Conservation (phyloP, 2,113 vertebrate species). For the Sterrhoptilus dennistouni region DNA sequence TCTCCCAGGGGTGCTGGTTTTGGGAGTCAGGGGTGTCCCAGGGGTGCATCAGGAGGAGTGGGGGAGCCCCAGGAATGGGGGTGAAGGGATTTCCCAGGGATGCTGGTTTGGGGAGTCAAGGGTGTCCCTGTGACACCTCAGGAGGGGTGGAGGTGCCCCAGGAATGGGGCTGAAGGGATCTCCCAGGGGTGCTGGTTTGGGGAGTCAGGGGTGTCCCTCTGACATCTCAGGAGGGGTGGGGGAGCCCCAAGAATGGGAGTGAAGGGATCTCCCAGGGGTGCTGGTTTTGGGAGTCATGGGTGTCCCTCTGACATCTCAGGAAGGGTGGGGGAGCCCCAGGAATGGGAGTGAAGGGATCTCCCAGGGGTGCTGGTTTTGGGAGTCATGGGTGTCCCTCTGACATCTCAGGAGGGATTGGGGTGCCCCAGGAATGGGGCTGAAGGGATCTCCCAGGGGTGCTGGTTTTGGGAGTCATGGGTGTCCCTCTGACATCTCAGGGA, state of each 20-base stretch:
- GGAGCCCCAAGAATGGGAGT: too few relatives aligned
- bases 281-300: not conserved
- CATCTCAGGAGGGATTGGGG: not conserved
- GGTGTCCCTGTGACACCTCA: not conserved
- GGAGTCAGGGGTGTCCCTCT: too few relatives aligned
- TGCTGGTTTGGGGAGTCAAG: not conserved
- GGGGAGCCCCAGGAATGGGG: too few relatives aligned
- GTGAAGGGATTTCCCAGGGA: too few relatives aligned
- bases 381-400: not conserved
- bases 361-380: not conserved
- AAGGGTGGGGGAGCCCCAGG: too few relatives aligned
- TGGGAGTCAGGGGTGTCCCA: not conserved
- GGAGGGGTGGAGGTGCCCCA: too few relatives aligned
- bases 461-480: not conserved
- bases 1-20: not conserved
- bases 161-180: too few relatives aligned
- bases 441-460: not conserved
- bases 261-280: too few relatives aligned
- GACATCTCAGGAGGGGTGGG: too few relatives aligned
- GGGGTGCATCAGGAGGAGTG: not conserved
- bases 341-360: too few relatives aligned
- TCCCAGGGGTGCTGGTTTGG: not conserved
- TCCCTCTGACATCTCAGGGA: too few relatives aligned
- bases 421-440: too few relatives aligned
- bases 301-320: not conserved